phyloP scores from a whole-genome alignment of 2,888 invertebrate species.

The Spodoptera exigua region DNA sequence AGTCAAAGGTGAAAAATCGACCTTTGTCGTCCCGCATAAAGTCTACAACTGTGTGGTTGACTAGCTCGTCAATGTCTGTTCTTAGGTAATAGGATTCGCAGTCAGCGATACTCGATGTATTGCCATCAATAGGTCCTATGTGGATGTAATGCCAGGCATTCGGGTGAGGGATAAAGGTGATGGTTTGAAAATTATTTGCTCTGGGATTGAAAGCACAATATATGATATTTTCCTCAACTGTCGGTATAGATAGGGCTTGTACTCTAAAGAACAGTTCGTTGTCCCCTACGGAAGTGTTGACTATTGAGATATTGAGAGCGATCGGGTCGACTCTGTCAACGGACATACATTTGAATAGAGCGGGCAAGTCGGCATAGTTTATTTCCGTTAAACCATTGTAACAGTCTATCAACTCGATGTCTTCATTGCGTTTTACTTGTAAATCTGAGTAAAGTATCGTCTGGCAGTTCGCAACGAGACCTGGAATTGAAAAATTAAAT shows the following conservation, averaged over 20 bases:
- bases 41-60: constrained; percentile 73
- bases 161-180: constrained; percentile 88
- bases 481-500: constrained; percentile 82
- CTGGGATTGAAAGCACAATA: constrained; percentile 85
- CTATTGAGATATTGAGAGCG: constrained; percentile 78
- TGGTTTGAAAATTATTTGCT: constrained; percentile 72
- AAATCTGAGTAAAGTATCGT: constrained; percentile 91
- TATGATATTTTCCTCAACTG: constrained; percentile 82
- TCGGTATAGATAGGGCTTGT: constrained; percentile 88
- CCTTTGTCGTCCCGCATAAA: constrained; percentile 90
- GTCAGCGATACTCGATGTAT: constrained; percentile 70
- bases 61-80: constrained; percentile 68
- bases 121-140: constrained; percentile 66
- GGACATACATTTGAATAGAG: constrained; percentile 87
- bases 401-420: constrained; percentile 77
- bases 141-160: constrained; percentile 90
- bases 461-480: constrained; percentile 91
- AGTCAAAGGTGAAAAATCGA: constrained; percentile 93
- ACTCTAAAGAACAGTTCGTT: constrained; percentile 79
- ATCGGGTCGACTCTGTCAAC: constrained; percentile 72
- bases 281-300: constrained; percentile 69
- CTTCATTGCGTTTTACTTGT: constrained; percentile 85
- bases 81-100: constrained; percentile 76
- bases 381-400: constrained; percentile 68
- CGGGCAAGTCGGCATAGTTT: constrained; percentile 70